Conservation (phyloP, 2,113 vertebrate species). For the Uria lomvia region DNA sequence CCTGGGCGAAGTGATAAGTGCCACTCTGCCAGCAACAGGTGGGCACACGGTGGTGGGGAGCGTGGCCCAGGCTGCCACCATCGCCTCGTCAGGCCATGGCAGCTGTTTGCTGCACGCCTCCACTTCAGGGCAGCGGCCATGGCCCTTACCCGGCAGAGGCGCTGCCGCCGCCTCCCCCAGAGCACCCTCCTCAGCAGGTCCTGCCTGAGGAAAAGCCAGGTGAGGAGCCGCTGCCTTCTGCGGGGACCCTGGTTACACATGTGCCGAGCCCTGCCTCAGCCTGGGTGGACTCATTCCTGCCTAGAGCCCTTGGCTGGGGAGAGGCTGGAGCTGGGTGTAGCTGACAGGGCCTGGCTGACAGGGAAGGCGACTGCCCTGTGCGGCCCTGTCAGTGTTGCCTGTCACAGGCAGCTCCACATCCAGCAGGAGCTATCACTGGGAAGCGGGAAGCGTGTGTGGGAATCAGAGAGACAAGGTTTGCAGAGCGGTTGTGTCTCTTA, state of each 20-base stretch:
- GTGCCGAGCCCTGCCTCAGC: rapidly evolving
- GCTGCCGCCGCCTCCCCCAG: rapidly evolving
- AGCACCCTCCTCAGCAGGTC: too few relatives aligned
- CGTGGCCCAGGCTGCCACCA: rapidly evolving
- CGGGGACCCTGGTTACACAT: rapidly evolving
- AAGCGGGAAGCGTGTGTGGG: rapidly evolving
- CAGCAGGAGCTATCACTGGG: rapidly evolving
- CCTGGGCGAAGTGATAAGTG: rapidly evolving
- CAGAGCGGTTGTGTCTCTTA: rapidly evolving
- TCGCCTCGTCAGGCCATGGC: rapidly evolving
- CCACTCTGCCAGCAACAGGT: rapidly evolving
- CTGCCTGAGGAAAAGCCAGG: neutral
- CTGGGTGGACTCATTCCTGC: rapidly evolving
- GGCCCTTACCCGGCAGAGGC: rapidly evolving
- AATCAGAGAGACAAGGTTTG: rapidly evolving
- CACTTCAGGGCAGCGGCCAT: rapidly evolving
- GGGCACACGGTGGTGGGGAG: rapidly evolving
- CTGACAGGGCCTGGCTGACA: rapidly evolving
- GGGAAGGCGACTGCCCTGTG: rapidly evolving
- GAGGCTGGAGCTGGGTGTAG: too few relatives aligned
- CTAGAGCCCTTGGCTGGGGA: neutral
- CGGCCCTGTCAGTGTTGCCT: rapidly evolving
- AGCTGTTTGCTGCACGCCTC: rapidly evolving
- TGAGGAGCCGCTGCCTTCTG: rapidly evolving
- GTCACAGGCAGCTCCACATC: rapidly evolving